These are phyloP conservation scores for Ceriagrion tenellum DNA, from an alignment of 2,888 invertebrate genomes.

Conservation along the genomic window DNA sequence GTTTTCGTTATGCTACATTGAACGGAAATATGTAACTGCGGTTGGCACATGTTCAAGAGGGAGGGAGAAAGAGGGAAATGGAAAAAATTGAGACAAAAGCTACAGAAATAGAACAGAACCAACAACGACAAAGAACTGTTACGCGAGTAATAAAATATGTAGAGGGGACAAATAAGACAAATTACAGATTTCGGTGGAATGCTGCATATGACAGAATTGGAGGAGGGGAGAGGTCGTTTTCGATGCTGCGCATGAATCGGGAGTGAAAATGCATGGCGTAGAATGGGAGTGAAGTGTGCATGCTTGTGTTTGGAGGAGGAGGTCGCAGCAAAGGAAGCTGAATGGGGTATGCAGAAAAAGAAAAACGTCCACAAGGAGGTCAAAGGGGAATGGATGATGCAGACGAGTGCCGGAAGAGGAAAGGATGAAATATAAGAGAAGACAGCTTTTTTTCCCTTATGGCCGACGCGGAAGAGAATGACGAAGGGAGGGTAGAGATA, in stretches of 20 bases:
- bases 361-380: neutral
- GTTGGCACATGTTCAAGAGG: neutral
- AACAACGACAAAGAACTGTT: neutral
- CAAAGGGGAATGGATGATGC: neutral
- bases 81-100: neutral
- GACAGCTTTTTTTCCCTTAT: neutral
- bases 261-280: neutral
- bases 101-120: neutral
- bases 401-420: neutral
- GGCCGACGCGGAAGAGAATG: neutral
- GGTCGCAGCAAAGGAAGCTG: neutral
- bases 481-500: neutral
- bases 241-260: neutral
- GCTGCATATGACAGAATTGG: no score
- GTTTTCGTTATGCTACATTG: neutral
- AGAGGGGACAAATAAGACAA: neutral
- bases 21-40: neutral
- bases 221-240: no score
- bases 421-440: neutral
- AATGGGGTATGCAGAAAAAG: neutral
- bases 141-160: neutral
- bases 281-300: neutral
- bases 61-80: no score
- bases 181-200: neutral
- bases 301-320: neutral